Evolutionary conservation across 2,113 vertebrate species (phyloP), one percentile per base, ranked within the genome.

Genomic region (Acanthochromis polyacanthus): DNA sequence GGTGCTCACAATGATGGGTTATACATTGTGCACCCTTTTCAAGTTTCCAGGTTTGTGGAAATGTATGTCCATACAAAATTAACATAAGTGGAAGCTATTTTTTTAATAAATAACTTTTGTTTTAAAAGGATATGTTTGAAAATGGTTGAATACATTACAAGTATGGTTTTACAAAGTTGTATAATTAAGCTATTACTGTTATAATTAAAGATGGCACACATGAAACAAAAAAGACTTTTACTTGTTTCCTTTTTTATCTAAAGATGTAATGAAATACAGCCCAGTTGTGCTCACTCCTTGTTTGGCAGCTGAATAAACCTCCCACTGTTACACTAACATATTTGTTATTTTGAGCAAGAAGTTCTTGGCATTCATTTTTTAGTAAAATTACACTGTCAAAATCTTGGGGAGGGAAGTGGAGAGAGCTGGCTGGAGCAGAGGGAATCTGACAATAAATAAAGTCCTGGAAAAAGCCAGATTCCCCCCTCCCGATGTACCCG

Each of bases 301-400:
- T 67, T 64, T 72, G 75, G 55, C 51, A 69, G 68, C 67, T 53
- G 56, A 77, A 64, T 4, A 68, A 69, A 30, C 68, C 57, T 61
- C 61, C 70, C 62, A 56, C 79, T 30, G 75, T 81, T 75, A 78
- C 22, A 62, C 43, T 75, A 56, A 74, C 48, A 59, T 52, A 69
- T 40, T 51, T 0, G 19, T 50, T 81, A 81, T 77, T 90, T 83
- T 67, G 22, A 77, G 67, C 23, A 1, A 55, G 69, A 64, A 64
- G 66, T 58, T 61, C 57, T 69, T 55, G 70, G 79, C 66, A n/a
- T 67, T 78, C 30, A 63, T 67, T 85, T 83, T 25, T 81, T 72
- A 45, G 84, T 75, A 3, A 83, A 89, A 80, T 81, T 72, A 77
- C 22, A 81, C 80, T 75, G 80, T 57, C 61, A 23, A 66, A 63